Base-by-base conservation (phyloP, 2,797 vertebrate species). In the Pseudotriccus pelzelni region DNA sequence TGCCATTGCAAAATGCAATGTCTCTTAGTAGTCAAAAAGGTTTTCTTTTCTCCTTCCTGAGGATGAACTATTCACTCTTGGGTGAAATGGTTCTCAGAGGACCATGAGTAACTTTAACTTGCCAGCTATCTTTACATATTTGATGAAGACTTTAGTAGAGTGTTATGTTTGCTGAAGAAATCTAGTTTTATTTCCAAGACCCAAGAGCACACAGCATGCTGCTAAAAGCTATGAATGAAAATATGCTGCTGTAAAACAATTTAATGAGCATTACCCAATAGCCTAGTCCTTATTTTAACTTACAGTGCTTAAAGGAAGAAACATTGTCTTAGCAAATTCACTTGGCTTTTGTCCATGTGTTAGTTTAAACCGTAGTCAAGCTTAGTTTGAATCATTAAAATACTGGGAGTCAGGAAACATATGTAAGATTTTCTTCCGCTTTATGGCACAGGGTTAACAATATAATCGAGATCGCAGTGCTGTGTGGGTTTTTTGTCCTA, bases 321-420 rank as follows among this genome's bases (percentile, higher is more conserved):
- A 79, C 89, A 44, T 62, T 90, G 76, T 94, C 87, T 94, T 96
- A 96, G 88, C 90, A 95, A 93, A 95, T 90, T 89, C 80, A 58
- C 64, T 79, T 96, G 93, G 96, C 93, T 90, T 94, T 90, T 72
- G 78, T 96, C 96, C 96, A 91, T 94, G 95, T 96, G 94, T 96
- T 97, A 92, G 85, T 96, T 97, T 97, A 96, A 97, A 95, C 75
- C 95, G 95, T 69, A 97, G 93, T 97, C 95, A 93, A 93, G 95
- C 88, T 96, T 97, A 95, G 94, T 95, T 96, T 97, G 95, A 97
- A 96, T 97, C 97, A 97, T 97, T 97, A 97, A 92, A 96, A 96
- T 96, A 88, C 80, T 94, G 90, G 85, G 55, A 96, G 96, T 94
- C 96, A 96, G 97, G 91, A 96, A 94, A 89, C n/a, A 44, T 84